Conservation (phyloP, 2,113 vertebrate genomes). For the Sclerurus mexicanus region DNA sequence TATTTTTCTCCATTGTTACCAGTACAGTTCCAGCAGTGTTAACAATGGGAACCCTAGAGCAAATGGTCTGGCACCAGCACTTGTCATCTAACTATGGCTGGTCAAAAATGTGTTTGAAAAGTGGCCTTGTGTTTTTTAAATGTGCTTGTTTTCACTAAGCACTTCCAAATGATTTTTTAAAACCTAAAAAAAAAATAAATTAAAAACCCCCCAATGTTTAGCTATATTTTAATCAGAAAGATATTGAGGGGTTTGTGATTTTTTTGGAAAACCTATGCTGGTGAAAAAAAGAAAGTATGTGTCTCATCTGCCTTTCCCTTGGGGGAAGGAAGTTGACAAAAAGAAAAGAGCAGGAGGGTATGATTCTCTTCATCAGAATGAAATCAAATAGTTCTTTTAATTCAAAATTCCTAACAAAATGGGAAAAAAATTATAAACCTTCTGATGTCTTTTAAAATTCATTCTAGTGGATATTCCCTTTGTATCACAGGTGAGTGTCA, state of each 20-base stretch:
- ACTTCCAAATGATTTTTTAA: neutral
- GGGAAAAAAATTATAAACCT: neutral
- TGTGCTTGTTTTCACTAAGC: conserved; percentile 5
- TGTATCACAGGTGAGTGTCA: neutral
- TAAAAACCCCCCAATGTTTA: neutral
- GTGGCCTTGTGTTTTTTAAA: neutral
- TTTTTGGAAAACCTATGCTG: neutral
- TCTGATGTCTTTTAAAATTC: neutral
- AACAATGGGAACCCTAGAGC: conserved; percentile 66
- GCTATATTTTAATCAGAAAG: neutral
- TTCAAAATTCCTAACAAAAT: neutral
- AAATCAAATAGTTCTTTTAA: neutral
- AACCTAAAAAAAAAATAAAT: neutral
- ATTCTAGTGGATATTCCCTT: neutral
- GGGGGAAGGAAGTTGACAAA: neutral
- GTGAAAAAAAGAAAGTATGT: neutral
- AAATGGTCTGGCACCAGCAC: conserved; percentile 65
- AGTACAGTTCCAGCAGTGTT: conserved; percentile 47
- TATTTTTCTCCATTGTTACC: conserved; percentile 64
- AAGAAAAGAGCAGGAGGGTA: neutral
- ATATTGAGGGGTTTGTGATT: neutral
- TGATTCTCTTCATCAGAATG: neutral
- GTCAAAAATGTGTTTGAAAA: conserved; percentile 55
- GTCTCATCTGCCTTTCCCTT: neutral
- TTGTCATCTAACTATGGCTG: conserved; percentile 40